Evolutionary conservation across 1,140 invertebrate genomes (phyloP).

Genomic region (Drosophila ambigua): DNA sequence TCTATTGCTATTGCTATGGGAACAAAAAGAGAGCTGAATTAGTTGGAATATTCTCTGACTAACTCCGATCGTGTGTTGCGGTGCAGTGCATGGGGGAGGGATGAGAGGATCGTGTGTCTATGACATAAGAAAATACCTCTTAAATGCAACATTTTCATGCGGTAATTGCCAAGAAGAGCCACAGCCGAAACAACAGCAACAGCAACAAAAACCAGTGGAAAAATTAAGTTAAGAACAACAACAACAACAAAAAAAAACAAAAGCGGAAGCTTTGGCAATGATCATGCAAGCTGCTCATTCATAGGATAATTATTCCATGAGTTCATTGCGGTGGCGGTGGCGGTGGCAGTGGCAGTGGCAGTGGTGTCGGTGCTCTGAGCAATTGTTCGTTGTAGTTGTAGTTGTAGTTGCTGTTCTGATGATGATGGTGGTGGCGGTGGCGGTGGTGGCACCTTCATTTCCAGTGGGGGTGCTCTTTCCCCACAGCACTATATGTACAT

Average conservation of each 20-base stretch:
- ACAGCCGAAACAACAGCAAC: conserved; percentile 11
- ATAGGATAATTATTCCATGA: conserved; percentile 82
- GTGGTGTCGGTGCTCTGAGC: conserved; percentile 36
- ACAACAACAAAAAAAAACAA: conserved; percentile 71
- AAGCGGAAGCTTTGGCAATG: conserved; percentile 82
- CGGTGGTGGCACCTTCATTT: conserved; percentile 45
- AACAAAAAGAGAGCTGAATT: conserved; percentile 49
- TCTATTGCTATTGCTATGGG: conserved; percentile 34
- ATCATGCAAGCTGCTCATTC: conserved; percentile 82
- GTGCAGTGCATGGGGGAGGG: neutral
- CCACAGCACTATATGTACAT: conserved; percentile 11
- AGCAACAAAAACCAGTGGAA: conserved; percentile 20
- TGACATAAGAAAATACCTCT: conserved; percentile 78
- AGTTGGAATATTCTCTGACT: conserved; percentile 64
- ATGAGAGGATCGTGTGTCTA: conserved; percentile 40
- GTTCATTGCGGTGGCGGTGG: conserved; percentile 58
- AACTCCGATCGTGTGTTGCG: conserved; percentile 38
- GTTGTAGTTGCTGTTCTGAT: conserved; percentile 17
- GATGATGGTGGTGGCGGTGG: conserved; percentile 32
- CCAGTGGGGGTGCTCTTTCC: conserved; percentile 50
- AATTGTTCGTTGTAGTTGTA: conserved; percentile 27
- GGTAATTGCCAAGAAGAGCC: conserved; percentile 71
- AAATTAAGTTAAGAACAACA: conserved; percentile 64
- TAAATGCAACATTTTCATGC: conserved; percentile 81
- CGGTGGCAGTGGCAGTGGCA: conserved; percentile 32